phyloP scores from a whole-genome alignment of 2,888 invertebrate genomes.

The Thysanoteuthis rhombus region DNA sequence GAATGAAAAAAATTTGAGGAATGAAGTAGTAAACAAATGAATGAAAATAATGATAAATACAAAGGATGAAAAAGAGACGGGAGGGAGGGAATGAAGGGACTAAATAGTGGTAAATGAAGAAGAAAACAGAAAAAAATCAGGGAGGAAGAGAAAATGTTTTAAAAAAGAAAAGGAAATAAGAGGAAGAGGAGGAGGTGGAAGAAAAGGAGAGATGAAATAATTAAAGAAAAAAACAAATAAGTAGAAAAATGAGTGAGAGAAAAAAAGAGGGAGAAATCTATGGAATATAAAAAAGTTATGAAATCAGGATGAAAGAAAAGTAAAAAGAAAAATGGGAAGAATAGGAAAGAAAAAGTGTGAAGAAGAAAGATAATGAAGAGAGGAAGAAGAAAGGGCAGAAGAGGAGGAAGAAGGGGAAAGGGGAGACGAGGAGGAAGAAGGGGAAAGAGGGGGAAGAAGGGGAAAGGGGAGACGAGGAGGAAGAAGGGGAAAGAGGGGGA shows the following conservation, averaged over 20 bases:
- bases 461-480: background rate
- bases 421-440: background rate
- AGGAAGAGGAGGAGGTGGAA: accelerated
- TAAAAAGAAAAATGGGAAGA: background rate
- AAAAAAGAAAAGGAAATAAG: background rate
- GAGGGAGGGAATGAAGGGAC: background rate
- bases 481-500: background rate
- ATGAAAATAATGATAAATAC: background rate
- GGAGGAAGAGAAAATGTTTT: background rate
- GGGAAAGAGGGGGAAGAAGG: background rate
- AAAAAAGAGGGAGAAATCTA: background rate
- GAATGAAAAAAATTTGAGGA: background rate
- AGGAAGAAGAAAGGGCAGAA: background rate
- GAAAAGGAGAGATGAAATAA: accelerated
- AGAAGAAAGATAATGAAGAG: background rate
- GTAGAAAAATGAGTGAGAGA: background rate
- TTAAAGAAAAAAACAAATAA: accelerated
- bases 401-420: background rate
- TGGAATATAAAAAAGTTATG: background rate
- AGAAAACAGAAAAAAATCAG: background rate
- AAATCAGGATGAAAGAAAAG: accelerated
- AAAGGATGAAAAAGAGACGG: background rate
- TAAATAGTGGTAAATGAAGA: background rate
- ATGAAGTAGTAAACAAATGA: background rate
- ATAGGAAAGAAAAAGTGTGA: background rate